A percentile compares a stretch with the other conserved stretches of the same genome.
phyloP scores from a whole-genome alignment of 2,113 vertebrate genomes.

The Elachura formosa region DNA sequence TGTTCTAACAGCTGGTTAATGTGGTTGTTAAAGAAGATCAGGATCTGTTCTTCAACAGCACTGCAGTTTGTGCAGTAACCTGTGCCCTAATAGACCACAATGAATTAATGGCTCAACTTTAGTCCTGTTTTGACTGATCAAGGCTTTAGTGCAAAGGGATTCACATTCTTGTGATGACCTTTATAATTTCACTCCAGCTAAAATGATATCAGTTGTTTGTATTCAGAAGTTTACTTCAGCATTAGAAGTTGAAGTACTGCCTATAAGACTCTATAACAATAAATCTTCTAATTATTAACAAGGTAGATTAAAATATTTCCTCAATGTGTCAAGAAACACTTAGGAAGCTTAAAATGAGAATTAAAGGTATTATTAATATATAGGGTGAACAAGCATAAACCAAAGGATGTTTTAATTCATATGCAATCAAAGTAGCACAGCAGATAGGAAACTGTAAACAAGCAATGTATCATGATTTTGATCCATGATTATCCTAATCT shows the following conservation, averaged over 20 bases:
- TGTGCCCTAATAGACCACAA: background rate
- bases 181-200: background rate
- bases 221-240: background rate
- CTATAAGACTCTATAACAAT: rapidly evolving
- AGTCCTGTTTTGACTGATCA: background rate
- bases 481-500: background rate
- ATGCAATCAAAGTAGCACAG: background rate
- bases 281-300: background rate
- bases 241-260: background rate
- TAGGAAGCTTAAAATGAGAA: background rate
- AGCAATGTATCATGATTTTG: background rate
- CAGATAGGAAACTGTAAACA: background rate
- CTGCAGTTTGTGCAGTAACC: background rate
- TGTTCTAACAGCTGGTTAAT: background rate
- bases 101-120: background rate
- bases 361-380: background rate
- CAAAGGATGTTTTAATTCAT: background rate
- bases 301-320: background rate
- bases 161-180: background rate
- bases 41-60: background rate
- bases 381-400: background rate
- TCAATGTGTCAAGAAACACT: background rate
- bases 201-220: background rate
- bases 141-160: background rate
- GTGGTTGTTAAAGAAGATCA: background rate